phyloP scores from a whole-genome alignment of 2,888 invertebrate genomes.

The Drosophila quasianomalipes region DNA sequence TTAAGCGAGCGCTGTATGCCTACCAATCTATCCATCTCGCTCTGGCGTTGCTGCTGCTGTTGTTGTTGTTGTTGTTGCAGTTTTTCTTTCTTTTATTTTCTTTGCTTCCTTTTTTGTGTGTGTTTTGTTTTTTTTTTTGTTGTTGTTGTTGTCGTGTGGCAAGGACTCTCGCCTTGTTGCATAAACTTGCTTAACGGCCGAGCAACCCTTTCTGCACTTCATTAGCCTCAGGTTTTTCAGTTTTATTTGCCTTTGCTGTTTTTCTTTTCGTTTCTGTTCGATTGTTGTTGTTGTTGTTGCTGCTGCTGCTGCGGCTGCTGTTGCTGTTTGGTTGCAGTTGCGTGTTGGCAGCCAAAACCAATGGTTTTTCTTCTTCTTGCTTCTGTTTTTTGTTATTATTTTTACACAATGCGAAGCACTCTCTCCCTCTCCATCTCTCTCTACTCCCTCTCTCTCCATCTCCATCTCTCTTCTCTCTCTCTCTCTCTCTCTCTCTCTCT shows the following conservation, averaged over 20 bases:
- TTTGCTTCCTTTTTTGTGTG: background rate
- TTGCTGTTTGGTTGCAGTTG: conserved; percentile 14
- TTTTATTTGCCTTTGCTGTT: background rate
- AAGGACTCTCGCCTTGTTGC: conserved; percentile 5
- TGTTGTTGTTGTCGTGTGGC: background rate
- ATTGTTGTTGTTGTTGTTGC: background rate
- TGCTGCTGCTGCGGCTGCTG: background rate
- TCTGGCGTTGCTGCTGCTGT: background rate
- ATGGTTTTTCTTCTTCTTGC: background rate
- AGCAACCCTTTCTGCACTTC: conserved; percentile 57
- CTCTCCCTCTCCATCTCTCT: background rate
- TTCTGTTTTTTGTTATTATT: background rate
- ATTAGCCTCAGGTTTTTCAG: conserved; percentile 38
- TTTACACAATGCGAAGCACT: conserved; percentile 13
- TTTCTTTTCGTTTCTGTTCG: background rate
- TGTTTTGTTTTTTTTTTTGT: background rate
- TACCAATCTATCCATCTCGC: background rate
- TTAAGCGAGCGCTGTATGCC: background rate
- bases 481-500: background rate
- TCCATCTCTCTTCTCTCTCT: background rate
- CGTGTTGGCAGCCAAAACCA: conserved; percentile 7
- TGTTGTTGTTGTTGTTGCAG: background rate
- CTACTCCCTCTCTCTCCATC: background rate
- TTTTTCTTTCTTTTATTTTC: background rate
- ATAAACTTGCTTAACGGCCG: conserved; percentile 55